A percentile compares a stretch with the other conserved stretches of the same genome.
Conservation (phyloP, 2,888 invertebrate species). For the Baronia brevicornis region DNA sequence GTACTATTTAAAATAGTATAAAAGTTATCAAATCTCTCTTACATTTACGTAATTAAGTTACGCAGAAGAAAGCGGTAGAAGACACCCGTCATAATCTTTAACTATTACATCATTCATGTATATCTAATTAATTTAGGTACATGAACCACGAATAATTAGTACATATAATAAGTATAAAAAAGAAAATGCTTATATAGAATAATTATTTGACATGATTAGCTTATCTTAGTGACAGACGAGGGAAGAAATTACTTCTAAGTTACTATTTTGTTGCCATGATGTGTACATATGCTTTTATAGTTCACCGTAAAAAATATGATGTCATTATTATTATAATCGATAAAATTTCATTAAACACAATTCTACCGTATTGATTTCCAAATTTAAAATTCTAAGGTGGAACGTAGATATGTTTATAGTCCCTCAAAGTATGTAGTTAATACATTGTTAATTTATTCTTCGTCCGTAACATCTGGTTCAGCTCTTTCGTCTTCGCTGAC, state of each 20-base stretch:
- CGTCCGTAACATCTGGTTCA: conserved; percentile 70
- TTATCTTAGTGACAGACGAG: too few relatives aligned
- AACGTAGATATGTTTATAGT: conserved; percentile 7
- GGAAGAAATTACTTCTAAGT: background rate
- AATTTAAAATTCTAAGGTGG: background rate
- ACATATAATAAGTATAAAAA: conserved; percentile 19
- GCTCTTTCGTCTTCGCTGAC: conserved; percentile 66
- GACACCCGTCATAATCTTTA: conserved; percentile 19
- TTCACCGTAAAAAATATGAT: too few relatives aligned
- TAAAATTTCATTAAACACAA: background rate
- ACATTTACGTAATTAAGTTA: conserved; percentile 52
- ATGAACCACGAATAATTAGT: conserved; percentile 47
- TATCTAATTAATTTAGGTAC: conserved; percentile 27
- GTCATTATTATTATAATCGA: background rate
- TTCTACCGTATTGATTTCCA: background rate
- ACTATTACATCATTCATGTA: conserved; percentile 53
- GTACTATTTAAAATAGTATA: conserved; percentile 19
- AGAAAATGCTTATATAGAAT: conserved; percentile 39
- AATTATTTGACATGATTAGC: conserved; percentile 11
- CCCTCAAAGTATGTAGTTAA: conserved; percentile 1
- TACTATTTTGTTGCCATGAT: too few relatives aligned
- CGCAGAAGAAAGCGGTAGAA: conserved; percentile 43
- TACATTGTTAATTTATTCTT: conserved; percentile 46
- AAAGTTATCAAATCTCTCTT: conserved; percentile 34
- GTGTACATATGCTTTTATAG: too few relatives aligned